These are phyloP conservation scores for Cantharis rustica DNA, from an alignment of 2,888 invertebrate genomes.

Conservation along the genomic window DNA sequence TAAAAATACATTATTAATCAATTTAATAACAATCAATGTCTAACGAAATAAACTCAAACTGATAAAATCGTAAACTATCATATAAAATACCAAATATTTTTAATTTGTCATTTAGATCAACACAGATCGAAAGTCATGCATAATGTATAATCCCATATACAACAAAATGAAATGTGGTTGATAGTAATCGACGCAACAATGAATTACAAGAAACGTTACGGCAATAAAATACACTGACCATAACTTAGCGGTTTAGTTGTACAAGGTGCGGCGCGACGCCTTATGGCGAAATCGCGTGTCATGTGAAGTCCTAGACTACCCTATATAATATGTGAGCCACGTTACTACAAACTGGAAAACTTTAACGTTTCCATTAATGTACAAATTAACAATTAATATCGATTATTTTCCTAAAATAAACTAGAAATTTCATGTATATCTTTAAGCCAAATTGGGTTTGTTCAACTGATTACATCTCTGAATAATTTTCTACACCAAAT, in stretches of 20 bases:
- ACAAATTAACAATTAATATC: constrained; percentile 6
- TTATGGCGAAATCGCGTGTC: constrained; percentile 44
- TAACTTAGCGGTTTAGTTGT: constrained; percentile 42
- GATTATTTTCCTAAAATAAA: constrained; percentile 10
- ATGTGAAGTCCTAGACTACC: constrained; percentile 29
- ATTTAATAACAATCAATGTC: constrained; percentile 1
- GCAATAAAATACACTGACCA: constrained; percentile 46
- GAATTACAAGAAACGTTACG: constrained; percentile 45
- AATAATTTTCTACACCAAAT: constrained; percentile 17
- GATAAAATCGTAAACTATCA: constrained; percentile 23
- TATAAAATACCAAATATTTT: constrained; percentile 18
- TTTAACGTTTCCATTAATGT: constrained; percentile 9
- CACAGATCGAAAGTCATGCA: constrained; percentile 16
- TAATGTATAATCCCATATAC: constrained; percentile 21
- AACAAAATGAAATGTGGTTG: constrained; percentile 37
- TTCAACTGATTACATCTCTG: constrained; percentile 15
- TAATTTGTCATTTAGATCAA: constrained; percentile 26
- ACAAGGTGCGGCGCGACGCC: constrained; percentile 41
- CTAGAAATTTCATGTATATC: constrained; percentile 7
- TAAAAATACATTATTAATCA: neutral
- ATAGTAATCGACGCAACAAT: constrained; percentile 44
- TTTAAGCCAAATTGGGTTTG: constrained; percentile 17
- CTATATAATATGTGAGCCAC: neutral
- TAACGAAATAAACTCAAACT: neutral
- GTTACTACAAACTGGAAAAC: neutral